These are phyloP conservation scores for Pyrrhia umbra DNA, from an alignment of 2,888 invertebrate genomes.

Conservation along the genomic window DNA sequence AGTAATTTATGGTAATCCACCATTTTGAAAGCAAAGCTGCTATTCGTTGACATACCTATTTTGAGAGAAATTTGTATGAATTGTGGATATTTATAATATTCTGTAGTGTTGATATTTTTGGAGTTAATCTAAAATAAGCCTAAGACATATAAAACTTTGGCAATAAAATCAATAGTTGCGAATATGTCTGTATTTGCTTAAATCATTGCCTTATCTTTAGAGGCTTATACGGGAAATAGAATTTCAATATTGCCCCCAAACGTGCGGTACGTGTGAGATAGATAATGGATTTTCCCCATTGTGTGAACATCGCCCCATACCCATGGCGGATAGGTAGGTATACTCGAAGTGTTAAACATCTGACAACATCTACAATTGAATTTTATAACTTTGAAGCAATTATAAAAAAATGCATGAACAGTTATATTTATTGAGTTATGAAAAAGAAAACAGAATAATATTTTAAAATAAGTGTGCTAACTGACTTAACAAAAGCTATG, in stretches of 20 bases:
- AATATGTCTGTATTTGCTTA: neutral
- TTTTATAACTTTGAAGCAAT: neutral
- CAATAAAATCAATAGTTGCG: too few relatives aligned
- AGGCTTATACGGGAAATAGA: constrained; percentile 14
- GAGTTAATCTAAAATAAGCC: too few relatives aligned
- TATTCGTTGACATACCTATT: constrained; percentile 3
- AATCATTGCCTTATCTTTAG: constrained; percentile 16
- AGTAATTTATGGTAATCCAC: constrained; percentile 16
- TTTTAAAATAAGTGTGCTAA: neutral
- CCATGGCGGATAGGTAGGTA: neutral
- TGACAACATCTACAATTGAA: neutral
- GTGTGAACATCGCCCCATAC: constrained; percentile 13
- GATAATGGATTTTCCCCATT: constrained; percentile 25
- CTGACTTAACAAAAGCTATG: constrained; percentile 1
- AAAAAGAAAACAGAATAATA: neutral
- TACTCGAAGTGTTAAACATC: neutral
- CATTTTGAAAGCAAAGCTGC: constrained; percentile 11
- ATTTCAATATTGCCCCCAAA: constrained; percentile 8
- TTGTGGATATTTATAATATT: neutral
- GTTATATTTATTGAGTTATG: too few relatives aligned
- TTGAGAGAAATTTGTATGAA: neutral
- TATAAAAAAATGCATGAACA: too few relatives aligned
- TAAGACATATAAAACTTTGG: too few relatives aligned
- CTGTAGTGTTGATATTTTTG: too few relatives aligned
- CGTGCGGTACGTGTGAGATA: constrained; percentile 28